Evolutionary conservation across 64 coral and sea anemone genomes (phyloP), one percentile per base, ranked within the genome.

Genomic region (Pachyseris speciosa): DNA sequence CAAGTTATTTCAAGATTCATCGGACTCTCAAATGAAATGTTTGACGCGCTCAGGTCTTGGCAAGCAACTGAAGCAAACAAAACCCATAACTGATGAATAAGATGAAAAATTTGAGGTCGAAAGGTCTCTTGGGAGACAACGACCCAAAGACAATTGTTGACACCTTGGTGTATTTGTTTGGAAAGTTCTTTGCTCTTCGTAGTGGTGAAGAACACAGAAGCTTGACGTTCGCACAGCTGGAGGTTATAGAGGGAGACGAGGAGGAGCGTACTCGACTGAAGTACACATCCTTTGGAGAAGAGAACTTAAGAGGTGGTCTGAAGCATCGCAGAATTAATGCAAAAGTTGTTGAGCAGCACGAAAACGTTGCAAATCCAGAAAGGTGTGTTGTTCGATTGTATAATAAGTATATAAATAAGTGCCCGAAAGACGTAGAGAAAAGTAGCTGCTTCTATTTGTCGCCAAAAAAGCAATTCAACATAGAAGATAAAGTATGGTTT

Each of bases 111-210:
- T n/a, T n/a, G 61, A 25, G 61, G 61, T 25, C 19, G 20, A 22
- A 74, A 76, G 72, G 39, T 27, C 40, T 64, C 12, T 63, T 85
- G 31, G 83, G 58, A 64, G 63, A 63, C 39, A 63, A 64, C 28
- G 39, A 85, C n/a, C 37, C 83, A 6, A 57, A 85, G 40, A 44
- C 63, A 41, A 27, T 85, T 20, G 39, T 71, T 40, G 44, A 86
- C 84, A 86, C 84, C 25, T 65, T 86, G 28, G 84, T 86, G 26
- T 86, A 69, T 44, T 47, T 86, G 42, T 70, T 86, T 47, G 84
- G 65, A 49, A 86, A 66, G 41, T 69, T 42, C 64, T 86, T 86
- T 41, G 61, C 84, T 69, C 65, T 86, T 27, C 22, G 64, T 42
- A 68, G 83, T 41, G 37, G 60, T 3, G 61, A 86, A 86, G 84